Base-by-base conservation (phyloP, 2,113 vertebrate species). In the Oreotrochilus melanogaster region DNA sequence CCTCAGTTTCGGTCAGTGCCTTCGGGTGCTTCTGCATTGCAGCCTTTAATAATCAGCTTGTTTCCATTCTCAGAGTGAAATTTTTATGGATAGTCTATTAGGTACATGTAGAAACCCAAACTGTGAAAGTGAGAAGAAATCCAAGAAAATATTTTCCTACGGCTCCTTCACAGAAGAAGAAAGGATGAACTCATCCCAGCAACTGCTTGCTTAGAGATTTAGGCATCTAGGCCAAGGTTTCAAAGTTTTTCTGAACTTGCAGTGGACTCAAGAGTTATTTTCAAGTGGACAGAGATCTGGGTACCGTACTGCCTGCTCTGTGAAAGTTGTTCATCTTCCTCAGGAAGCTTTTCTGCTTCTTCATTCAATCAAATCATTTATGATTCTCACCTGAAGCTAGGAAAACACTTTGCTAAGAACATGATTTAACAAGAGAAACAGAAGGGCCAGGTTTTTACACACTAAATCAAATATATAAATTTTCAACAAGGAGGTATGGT, bases 41-140 rank as follows among this genome's bases (percentile, higher is more conserved):
- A 94, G 18, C 80, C 76, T 86, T 92, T 96, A 97, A 96, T 95
- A 95, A 94, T 93, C 71, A 42, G 56, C 70, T 91, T 88, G 83
- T 71, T 91, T 92, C 69, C 48, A 51, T 92, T 93, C 86, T 81
- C 88, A 71, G 78, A 89, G 64, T 6, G 14, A 86, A 93, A 43
- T 81, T 88, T 83, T 90, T 74, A 74, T 95, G 83, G 91, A 93
- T 64, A 96, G 61, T 86, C 65, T 84, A 39, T 54, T 88, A 92
- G 19, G 73, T 54, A 58, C 21, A 39, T 73, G 94, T 74, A 88
- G 88, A 92, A 96, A 92, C 31, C 15, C 7, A 86, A 54, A 43
- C 54, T 78, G 37, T 72, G 82, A 78, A 92, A 86, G 27, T 17
- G 28, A 50, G 66, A 58, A 88, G 50, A 30, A 47, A 70, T 54